Evolutionary conservation across 1,140 invertebrate species (phyloP).

Genomic region (Leguminivora glycinivorella): DNA sequence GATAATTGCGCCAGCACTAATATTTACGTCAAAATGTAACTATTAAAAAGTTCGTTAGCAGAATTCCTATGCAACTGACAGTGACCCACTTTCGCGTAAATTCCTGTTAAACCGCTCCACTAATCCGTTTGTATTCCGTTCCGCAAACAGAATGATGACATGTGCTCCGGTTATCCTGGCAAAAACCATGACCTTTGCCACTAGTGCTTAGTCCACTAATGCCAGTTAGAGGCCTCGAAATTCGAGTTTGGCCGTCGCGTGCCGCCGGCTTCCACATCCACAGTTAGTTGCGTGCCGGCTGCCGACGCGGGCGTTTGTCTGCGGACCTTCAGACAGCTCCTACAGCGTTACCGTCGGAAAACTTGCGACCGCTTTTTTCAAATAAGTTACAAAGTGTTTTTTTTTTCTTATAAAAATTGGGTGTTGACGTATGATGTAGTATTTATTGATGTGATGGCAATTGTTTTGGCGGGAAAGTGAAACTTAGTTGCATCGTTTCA

Average conservation of each 20-base stretch:
- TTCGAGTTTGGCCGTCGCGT: conserved; percentile 47
- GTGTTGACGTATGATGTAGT: conserved; percentile 46
- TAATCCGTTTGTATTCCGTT: neutral
- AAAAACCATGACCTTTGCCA: conserved; percentile 63
- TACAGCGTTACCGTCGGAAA: conserved; percentile 24
- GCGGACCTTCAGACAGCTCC: conserved; percentile 29
- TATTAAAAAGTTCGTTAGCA: conserved; percentile 15
- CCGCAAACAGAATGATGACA: conserved; percentile 31
- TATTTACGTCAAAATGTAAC: neutral
- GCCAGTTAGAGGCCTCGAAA: conserved; percentile 58
- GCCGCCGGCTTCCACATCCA: conserved; percentile 44
- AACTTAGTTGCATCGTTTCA: conserved; percentile 33
- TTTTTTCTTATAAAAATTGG: conserved; percentile 28
- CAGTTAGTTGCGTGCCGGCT: conserved; percentile 59
- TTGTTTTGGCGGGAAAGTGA: conserved; percentile 51
- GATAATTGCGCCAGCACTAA: conserved; percentile 3
- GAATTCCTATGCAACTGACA: neutral
- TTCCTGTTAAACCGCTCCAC: neutral
- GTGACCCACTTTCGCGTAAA: conserved; percentile 13
- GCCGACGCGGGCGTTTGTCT: conserved; percentile 51
- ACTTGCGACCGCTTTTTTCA: conserved; percentile 36
- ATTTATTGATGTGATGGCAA: conserved; percentile 41
- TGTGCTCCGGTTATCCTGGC: conserved; percentile 37
- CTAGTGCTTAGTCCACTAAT: conserved; percentile 49
- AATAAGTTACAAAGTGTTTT: conserved; percentile 26